A percentile compares a stretch with the other conserved stretches of the same genome.
These are phyloP conservation scores for Centropyge bicolor DNA, from an alignment of 2,797 vertebrate genomes.

Conservation along the genomic window DNA sequence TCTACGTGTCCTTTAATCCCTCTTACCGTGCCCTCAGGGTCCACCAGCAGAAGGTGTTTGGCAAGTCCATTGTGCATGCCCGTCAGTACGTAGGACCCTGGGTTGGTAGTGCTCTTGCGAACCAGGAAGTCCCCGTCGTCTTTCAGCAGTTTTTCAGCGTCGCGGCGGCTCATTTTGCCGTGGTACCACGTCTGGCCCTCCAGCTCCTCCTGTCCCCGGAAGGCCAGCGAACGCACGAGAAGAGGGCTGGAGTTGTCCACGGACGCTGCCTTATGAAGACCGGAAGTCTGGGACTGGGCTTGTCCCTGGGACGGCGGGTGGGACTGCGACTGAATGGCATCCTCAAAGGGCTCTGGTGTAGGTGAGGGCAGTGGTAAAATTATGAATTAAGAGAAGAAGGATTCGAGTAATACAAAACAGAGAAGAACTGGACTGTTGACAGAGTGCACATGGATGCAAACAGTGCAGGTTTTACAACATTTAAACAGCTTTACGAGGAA, in stretches of 20 bases:
- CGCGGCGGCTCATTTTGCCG: constrained; percentile 95
- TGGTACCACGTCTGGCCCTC: constrained; percentile 93
- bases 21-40: constrained; percentile 97
- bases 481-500: neutral
- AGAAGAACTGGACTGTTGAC: neutral
- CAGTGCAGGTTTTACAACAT: neutral
- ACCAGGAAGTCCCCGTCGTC: constrained; percentile 97
- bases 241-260: constrained; percentile 90
- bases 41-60: constrained; percentile 97
- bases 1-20: neutral
- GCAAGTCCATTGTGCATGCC: constrained; percentile 95
- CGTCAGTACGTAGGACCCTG: constrained; percentile 95
- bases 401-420: neutral
- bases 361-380: constrained; percentile 12
- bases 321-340: constrained; percentile 92
- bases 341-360: constrained; percentile 93
- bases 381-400: constrained; percentile 18
- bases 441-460: neutral
- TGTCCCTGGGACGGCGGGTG: constrained; percentile 78
- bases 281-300: constrained; percentile 75
- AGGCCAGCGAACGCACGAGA: constrained; percentile 84
- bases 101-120: constrained; percentile 95
- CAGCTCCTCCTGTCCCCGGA: constrained; percentile 88
- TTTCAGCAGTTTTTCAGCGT: constrained; percentile 93
- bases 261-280: constrained; percentile 88